Percentiles rank a stretch among this genome's conserved stretches.
Evolutionary conservation across 2,888 invertebrate genomes (phyloP).

Genomic region (Matsumyia berberina): DNA sequence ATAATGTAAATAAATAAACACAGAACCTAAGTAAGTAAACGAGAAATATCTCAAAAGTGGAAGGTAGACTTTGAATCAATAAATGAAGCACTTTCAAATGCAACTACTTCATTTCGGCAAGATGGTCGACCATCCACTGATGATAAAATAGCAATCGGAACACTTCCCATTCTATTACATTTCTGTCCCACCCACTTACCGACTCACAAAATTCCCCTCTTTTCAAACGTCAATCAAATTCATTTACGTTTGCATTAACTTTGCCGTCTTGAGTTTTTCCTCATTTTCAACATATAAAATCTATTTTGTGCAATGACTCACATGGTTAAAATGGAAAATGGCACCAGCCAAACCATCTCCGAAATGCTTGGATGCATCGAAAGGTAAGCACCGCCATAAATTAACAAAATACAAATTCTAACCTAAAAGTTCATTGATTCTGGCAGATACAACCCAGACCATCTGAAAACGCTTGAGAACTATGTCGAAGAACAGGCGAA

Average conservation of each 20-base stretch:
- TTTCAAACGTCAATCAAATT: conserved; percentile 67
- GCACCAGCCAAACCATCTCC: conserved; percentile 88
- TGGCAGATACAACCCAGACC: conserved; percentile 97
- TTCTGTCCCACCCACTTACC: conserved; percentile 10
- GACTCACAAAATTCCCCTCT: conserved; percentile 50
- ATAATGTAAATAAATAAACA: too few relatives aligned
- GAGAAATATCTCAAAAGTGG: background rate
- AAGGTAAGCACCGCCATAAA: conserved; percentile 86
- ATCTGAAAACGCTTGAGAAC: conserved; percentile 93
- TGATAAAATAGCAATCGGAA: background rate
- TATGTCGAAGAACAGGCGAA: conserved; percentile 97
- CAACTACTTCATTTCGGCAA: background rate
- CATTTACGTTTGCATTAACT: conserved; percentile 69
- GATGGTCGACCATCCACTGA: background rate
- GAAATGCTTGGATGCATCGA: conserved; percentile 96
- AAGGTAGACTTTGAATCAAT: too few relatives aligned
- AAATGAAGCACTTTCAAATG: background rate
- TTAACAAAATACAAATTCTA: conserved; percentile 73
- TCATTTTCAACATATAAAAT: conserved; percentile 37
- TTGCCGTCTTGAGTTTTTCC: conserved; percentile 40
- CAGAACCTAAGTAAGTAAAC: background rate
- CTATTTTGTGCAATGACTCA: conserved; percentile 80
- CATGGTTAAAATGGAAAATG: conserved; percentile 84
- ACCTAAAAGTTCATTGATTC: conserved; percentile 53
- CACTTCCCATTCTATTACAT: conserved; percentile 41